Conservation (phyloP, 2,888 invertebrate species). For the Campoplex capitator region DNA sequence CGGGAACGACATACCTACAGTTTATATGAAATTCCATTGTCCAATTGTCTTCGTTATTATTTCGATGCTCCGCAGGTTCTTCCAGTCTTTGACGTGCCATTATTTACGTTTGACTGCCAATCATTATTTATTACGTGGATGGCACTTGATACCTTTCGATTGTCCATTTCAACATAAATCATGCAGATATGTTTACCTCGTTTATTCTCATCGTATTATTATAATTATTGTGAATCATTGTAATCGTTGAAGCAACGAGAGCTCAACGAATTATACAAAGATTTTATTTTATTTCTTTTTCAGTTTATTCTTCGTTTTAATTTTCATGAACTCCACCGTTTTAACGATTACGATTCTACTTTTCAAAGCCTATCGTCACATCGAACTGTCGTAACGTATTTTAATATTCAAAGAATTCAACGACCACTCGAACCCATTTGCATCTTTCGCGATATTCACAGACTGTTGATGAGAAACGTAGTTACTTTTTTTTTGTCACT, state of each 20-base stretch:
- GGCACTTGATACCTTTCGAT: neutral
- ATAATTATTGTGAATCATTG: neutral
- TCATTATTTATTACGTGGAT: neutral
- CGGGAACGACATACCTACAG: constrained; percentile 57
- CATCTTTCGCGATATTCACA: neutral
- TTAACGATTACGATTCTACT: neutral
- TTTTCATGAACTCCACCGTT: too few species aligned
- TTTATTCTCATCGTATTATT: neutral
- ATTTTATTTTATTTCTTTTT: neutral
- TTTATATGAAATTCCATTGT: constrained; percentile 73
- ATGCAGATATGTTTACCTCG: neutral
- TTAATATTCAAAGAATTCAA: neutral
- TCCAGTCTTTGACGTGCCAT: constrained; percentile 10
- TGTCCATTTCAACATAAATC: neutral
- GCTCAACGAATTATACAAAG: too few species aligned
- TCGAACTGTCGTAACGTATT: neutral
- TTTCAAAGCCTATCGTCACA: neutral
- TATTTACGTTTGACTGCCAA: constrained; percentile 2
- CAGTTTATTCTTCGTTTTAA: neutral
- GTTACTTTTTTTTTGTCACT: neutral
- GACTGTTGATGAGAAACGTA: neutral
- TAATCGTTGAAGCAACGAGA: neutral
- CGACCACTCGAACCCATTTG: neutral
- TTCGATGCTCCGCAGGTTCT: constrained; percentile 45
- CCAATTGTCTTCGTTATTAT: constrained; percentile 68